These are phyloP conservation scores for Brachyptera risi DNA, from an alignment of 2,888 invertebrate species.

Conservation along the genomic window DNA sequence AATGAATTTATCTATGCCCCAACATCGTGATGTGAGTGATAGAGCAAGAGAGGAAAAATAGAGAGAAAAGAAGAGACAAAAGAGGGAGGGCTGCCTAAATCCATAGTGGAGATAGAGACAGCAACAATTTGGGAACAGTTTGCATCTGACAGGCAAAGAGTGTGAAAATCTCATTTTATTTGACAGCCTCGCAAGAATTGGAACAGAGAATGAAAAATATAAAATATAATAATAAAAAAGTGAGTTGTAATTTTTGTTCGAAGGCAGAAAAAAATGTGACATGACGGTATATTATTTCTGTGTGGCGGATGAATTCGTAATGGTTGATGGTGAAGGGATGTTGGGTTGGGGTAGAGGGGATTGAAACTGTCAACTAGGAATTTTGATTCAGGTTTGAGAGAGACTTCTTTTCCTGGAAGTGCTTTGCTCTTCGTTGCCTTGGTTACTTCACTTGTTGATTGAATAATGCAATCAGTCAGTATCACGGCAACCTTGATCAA, in stretches of 20 bases:
- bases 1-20: too few relatives aligned
- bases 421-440: too few relatives aligned
- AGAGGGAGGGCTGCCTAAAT: too few relatives aligned
- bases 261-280: slow-evolving; percentile 1
- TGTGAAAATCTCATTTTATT: slow-evolving; percentile 22
- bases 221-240: slow-evolving; percentile 21
- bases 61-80: too few relatives aligned
- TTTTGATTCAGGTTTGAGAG: neutral
- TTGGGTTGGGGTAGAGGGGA: neutral
- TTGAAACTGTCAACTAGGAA: slow-evolving; percentile 5
- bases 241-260: slow-evolving; percentile 16
- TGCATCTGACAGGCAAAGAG: slow-evolving; percentile 16
- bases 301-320: slow-evolving; percentile 14
- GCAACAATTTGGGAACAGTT: slow-evolving; percentile 4
- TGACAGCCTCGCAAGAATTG: slow-evolving; percentile 20
- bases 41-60: too few relatives aligned
- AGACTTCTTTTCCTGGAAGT: neutral
- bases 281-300: slow-evolving; percentile 5
- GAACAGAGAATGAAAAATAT: slow-evolving; percentile 13
- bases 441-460: slow-evolving; percentile 15
- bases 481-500: neutral
- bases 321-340: neutral
- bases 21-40: too few relatives aligned
- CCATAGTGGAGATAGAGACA: neutral
- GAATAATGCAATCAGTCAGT: slow-evolving; percentile 2